Base-by-base conservation (phyloP, 2,797 vertebrate genomes). In the Ambastaia sidthimunki region DNA sequence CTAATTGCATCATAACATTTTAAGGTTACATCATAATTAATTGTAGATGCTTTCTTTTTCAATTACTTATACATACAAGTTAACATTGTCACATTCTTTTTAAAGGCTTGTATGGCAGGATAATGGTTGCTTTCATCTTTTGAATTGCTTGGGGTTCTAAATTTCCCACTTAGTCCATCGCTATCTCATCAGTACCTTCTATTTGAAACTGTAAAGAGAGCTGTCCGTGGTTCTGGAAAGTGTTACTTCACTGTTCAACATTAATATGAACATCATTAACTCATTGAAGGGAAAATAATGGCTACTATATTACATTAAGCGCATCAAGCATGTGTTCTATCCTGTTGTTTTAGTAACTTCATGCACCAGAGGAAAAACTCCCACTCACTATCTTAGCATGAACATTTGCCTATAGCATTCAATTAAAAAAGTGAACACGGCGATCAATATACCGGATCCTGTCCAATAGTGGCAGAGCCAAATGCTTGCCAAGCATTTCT, bases 401-500 rank as follows among this genome's bases (percentile, higher is more conserved):
- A 23, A 50, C 18, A 21, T 52, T 54, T 63, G 19, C 52, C 16
- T 16, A 10, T 76, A 44, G 68, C 44, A 28, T 52, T 62, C 15
- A 52, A 60, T 69, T 13, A 62, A 48, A 75, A 44, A 65, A 1
- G 1, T 68, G 41, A 48, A 73, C 34, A 48, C 65, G 62, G 10
- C 2, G 19, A 28, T 73, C 68, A 16, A 74, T 75, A 63, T 23
- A 52, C 70, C 16, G 34, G 31, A 74, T 78, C 86, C 50, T 78
- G 23, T 80, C 50, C 76, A 71, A 41, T 47, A 62, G 70, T 78
- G 67, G 83, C 83, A 71, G 69, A 78, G 66, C 83, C 82, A 84
- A 81, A 77, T 84, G 84, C 81, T 88, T 89, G 85, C 79, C 83
- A 89, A 88, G 83, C 85, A 88, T 83, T 81, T 80, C 74, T 73